These are phyloP conservation scores for Cladopsammia gracilis DNA, from an alignment of 64 coral and sea anemone genomes.

Conservation along the genomic window DNA sequence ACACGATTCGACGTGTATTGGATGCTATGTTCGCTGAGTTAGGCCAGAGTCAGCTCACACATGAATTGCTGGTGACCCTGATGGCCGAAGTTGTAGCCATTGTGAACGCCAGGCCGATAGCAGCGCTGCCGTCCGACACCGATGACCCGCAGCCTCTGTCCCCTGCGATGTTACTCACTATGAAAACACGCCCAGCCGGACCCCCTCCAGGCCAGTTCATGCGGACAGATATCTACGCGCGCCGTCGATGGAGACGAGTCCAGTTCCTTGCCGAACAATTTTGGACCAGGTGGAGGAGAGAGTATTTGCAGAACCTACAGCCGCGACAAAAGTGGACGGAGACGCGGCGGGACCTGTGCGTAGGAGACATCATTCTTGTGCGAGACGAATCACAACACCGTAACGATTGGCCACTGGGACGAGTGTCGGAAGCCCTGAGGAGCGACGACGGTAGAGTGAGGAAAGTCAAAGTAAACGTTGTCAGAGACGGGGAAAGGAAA, in stretches of 20 bases:
- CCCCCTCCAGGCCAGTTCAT: conserved; percentile 54
- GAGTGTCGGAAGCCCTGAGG: not conserved
- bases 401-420: conserved; percentile 22
- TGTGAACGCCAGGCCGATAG: conserved; percentile 60
- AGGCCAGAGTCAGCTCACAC: conserved; percentile 10
- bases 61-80: conserved; percentile 37
- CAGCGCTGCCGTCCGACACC: conserved; percentile 23
- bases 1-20: conserved; percentile 32
- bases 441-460: conserved; percentile 22
- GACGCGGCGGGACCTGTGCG: not conserved
- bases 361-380: not conserved
- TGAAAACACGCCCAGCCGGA: conserved; percentile 52
- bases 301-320: conserved; percentile 25
- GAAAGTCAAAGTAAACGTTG: not conserved
- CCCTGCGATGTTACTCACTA: conserved; percentile 54
- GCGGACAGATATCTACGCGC: conserved; percentile 14
- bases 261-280: conserved; percentile 35
- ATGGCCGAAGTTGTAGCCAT: conserved; percentile 49
- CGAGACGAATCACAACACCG: conserved; percentile 4
- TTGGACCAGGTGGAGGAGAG: conserved; percentile 4
- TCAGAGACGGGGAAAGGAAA: conserved; percentile 4
- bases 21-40: conserved; percentile 52
- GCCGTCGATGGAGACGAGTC: conserved; percentile 53
- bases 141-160: conserved; percentile 55
- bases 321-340: conserved; percentile 6